Evolutionary conservation across 2,888 invertebrate species (phyloP), one percentile per base, ranked within the genome.

Genomic region (Chloroclysta siterata): DNA sequence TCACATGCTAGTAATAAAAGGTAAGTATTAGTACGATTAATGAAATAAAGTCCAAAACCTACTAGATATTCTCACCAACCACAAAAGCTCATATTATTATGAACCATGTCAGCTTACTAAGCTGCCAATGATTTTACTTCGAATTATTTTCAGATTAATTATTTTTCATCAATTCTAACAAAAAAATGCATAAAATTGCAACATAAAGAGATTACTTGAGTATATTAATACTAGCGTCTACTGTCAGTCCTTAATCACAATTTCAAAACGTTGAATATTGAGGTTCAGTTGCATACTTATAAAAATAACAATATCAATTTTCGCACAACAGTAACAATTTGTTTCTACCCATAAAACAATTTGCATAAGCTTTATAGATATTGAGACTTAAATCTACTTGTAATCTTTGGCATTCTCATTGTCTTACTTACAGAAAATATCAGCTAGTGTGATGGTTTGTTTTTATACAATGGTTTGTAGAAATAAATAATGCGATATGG

Each of bases 381-480:
- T 73, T 80, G 81, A 81, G 80, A 84, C 91, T 90, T 91, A 92
- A 71, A 88, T 77, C 91, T 92, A 92, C 78, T 81, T 76, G 77
- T 84, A 84, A 90, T 92, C 92, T 93, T 93, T 93, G 92, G 93
- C 85, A 92, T 91, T 84, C 83, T 80, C 77, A 80, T 83, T 82
- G 79, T 80, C 85, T 87, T 81, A 80, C 72, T 80, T 83, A 78
- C 81, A 81, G 77, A 60, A 80, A 79, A 79, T 77, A 85, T 81
- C 80, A 82, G 79, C 72, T 77, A 76, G 74, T 88, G 87, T 89
- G 88, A 89, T 89, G 85, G 46, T 76, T 78, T 65, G 75, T 55
- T 63, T 46, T 52, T 65, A 53, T 61, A 72, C 58, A 51, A 29
- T 54, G 46, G 42, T 36, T 76, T 77, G 65, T 22, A 52, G 55